Conservation (phyloP, 2,888 invertebrate genomes). For the Neria commutata region DNA sequence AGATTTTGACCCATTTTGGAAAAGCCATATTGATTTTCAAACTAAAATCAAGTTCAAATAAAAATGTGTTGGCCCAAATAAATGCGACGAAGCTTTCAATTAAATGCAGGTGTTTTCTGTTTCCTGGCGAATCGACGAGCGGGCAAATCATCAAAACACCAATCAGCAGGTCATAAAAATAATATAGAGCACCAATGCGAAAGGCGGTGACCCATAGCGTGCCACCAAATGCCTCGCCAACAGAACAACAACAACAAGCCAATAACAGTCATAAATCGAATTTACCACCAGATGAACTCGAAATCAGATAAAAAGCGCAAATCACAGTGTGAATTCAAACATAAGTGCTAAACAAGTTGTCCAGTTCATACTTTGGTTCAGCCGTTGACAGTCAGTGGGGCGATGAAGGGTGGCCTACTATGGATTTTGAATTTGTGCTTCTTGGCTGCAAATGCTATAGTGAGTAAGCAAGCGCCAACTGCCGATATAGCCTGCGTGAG, state of each 20-base stretch:
- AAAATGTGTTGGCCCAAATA: no score
- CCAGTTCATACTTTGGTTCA: no score
- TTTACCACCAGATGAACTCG: neutral
- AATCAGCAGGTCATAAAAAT: conserved; percentile 26
- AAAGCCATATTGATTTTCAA: neutral
- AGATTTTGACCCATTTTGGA: no score
- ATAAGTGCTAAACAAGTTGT: no score
- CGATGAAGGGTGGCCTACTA: no score
- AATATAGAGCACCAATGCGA: conserved; percentile 16
- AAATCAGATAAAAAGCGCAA: neutral
- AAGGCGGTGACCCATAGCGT: conserved; percentile 40
- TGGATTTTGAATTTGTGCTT: no score
- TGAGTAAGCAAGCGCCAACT: no score
- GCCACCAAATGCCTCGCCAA: conserved; percentile 23
- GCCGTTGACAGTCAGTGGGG: no score
- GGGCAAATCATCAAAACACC: no score
- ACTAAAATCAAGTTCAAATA: neutral
- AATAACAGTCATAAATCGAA: neutral
- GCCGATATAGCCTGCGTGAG: neutral
- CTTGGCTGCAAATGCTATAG: no score
- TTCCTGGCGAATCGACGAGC: conserved; percentile 4
- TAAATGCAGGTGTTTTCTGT: conserved; percentile 37
- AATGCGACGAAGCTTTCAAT: conserved; percentile 22
- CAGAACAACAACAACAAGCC: conserved; percentile 9
- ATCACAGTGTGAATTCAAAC: neutral